Conservation (phyloP, 2,888 invertebrate species). For the Sesia apiformis region DNA sequence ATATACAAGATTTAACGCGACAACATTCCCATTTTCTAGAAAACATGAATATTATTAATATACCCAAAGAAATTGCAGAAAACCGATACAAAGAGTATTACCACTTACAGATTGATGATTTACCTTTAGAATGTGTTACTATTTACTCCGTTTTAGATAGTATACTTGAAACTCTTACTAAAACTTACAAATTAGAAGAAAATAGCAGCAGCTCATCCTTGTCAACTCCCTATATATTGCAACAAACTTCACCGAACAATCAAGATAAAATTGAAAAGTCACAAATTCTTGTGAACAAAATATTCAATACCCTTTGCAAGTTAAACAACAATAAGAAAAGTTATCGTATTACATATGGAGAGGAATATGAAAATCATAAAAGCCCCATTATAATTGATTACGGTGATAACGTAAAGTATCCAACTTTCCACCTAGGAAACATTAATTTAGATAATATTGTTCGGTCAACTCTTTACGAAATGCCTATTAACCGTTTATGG, state of each 20-base stretch:
- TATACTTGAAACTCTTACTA: slow-evolving; percentile 39
- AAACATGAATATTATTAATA: slow-evolving; percentile 51
- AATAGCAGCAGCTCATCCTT: slow-evolving; percentile 28
- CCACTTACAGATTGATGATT: slow-evolving; percentile 24
- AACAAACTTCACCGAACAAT: slow-evolving; percentile 11
- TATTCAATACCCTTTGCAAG: slow-evolving; percentile 42
- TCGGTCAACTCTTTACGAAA: slow-evolving; percentile 31
- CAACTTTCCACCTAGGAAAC: slow-evolving; percentile 52
- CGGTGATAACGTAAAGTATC: slow-evolving; percentile 45
- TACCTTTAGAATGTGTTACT: slow-evolving; percentile 50
- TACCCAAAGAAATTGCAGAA: slow-evolving; percentile 29
- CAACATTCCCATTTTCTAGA: slow-evolving; percentile 62
- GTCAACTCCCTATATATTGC: slow-evolving; percentile 18
- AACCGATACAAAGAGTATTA: slow-evolving; percentile 23
- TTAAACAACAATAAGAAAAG: slow-evolving; percentile 34
- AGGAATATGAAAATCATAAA: slow-evolving; percentile 48
- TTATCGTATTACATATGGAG: slow-evolving; percentile 50
- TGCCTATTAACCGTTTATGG: slow-evolving; percentile 56
- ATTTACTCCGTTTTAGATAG: slow-evolving; percentile 48
- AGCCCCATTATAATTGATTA: slow-evolving; percentile 48
- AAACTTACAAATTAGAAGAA: slow-evolving; percentile 15
- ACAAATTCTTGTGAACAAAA: slow-evolving; percentile 35
- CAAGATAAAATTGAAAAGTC: slow-evolving; percentile 31
- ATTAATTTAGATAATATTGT: slow-evolving; percentile 48
- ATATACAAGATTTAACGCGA: slow-evolving; percentile 65